phyloP scores from a whole-genome alignment of 1,140 invertebrate genomes.

The Apis cerana region DNA sequence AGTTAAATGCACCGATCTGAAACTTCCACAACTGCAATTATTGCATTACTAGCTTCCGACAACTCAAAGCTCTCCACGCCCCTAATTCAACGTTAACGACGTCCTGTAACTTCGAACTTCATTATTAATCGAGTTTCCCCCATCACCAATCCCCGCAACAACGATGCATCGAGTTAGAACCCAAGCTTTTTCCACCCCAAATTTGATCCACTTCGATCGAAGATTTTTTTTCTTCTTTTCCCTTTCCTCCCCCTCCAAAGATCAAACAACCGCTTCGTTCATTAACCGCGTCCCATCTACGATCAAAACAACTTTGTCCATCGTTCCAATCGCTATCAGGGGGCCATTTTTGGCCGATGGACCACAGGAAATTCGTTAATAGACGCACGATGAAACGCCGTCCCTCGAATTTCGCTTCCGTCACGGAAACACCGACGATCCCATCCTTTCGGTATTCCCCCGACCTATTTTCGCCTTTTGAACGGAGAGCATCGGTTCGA shows the following conservation, averaged over 20 bases:
- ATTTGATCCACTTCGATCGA: not conserved
- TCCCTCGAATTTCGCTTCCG: not conserved
- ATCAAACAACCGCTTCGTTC: not conserved
- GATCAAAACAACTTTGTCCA: constrained; percentile 13
- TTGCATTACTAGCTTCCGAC: not conserved
- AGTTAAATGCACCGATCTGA: not conserved
- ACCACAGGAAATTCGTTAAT: not conserved
- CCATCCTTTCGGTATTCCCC: not conserved
- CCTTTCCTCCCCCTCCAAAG: no score
- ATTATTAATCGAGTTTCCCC: not conserved
- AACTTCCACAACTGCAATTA: constrained; percentile 19
- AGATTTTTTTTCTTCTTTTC: not conserved
- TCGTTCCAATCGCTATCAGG: not conserved
- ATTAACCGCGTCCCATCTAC: not conserved
- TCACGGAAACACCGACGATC: no score
- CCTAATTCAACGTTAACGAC: constrained; percentile 1
- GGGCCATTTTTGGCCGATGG: constrained; percentile 3
- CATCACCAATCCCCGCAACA: not conserved
- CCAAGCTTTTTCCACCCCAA: not conserved
- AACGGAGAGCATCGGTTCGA: not conserved
- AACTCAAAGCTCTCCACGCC: not conserved
- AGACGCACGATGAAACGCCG: not conserved
- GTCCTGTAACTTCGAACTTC: not conserved
- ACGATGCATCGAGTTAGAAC: not conserved
- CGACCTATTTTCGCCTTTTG: constrained; percentile 9